Evolutionary conservation across 1,140 invertebrate genomes (phyloP).

Genomic region (Diuraphis noxia): DNA sequence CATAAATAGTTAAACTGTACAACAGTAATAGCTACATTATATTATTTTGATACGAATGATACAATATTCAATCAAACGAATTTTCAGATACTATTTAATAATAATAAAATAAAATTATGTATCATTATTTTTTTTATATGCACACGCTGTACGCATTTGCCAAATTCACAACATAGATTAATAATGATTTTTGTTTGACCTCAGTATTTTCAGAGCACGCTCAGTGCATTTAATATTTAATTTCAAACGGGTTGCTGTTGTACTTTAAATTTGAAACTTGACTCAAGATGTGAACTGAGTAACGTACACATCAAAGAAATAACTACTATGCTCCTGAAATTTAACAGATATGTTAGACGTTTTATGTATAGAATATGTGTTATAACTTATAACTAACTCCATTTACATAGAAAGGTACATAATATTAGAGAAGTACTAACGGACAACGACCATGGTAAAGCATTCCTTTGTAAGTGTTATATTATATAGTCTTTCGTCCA

Average conservation of each 20-base stretch:
- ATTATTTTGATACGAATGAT: no score
- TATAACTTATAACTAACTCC: background rate
- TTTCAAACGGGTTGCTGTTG: background rate
- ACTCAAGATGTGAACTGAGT: background rate
- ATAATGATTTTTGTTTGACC: background rate
- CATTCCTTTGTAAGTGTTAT: background rate
- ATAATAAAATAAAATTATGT: background rate
- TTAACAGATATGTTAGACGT: background rate
- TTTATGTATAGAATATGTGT: background rate
- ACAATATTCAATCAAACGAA: background rate
- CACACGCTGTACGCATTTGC: no score
- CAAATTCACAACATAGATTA: background rate
- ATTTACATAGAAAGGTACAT: background rate
- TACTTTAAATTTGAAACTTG: constrained; percentile 7
- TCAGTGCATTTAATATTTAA: background rate
- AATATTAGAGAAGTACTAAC: background rate
- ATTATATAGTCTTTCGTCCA: no score
- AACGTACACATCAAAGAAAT: background rate
- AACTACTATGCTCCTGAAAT: background rate
- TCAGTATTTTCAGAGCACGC: background rate
- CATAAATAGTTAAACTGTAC: no score
- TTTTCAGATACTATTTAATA: background rate
- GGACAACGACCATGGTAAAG: background rate
- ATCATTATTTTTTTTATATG: background rate
- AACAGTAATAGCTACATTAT: no score